Percentiles rank a stretch among this genome's conserved stretches.
Evolutionary conservation across 1,140 invertebrate genomes (phyloP).

Genomic region (Drosophila sp.): DNA sequence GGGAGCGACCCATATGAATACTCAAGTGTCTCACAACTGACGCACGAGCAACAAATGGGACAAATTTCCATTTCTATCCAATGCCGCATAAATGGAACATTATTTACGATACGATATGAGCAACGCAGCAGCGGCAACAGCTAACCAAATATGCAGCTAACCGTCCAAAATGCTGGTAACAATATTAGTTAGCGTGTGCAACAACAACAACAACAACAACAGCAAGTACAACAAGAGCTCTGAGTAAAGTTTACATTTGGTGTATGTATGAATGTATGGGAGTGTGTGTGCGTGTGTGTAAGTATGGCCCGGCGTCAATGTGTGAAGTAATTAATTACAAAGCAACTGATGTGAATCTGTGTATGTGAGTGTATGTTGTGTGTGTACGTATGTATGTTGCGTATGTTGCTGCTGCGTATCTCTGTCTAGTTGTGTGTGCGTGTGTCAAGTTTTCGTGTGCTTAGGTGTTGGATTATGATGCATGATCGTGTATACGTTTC

Average conservation of each 20-base stretch:
- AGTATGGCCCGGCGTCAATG: slow-evolving; percentile 71
- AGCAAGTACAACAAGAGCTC: slow-evolving; percentile 34
- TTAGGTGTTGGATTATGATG: slow-evolving; percentile 79
- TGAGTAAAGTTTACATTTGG: slow-evolving; percentile 71
- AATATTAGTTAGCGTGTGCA: slow-evolving; percentile 47
- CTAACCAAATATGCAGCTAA: slow-evolving; percentile 81
- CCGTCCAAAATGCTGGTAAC: slow-evolving; percentile 79
- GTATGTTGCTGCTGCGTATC: slow-evolving; percentile 26
- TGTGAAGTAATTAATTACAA: slow-evolving; percentile 84
- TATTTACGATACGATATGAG: slow-evolving; percentile 78
- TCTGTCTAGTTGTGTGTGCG: slow-evolving; percentile 32
- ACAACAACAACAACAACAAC: slow-evolving; percentile 23
- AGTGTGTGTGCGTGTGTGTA: slow-evolving; percentile 48
- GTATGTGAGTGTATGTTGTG: slow-evolving; percentile 37
- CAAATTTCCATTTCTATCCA: slow-evolving; percentile 83
- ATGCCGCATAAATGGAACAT: slow-evolving; percentile 81
- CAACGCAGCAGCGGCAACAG: slow-evolving; percentile 52
- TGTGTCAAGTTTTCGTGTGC: slow-evolving; percentile 50
- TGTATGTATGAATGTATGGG: slow-evolving; percentile 37
- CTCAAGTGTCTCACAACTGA: slow-evolving; percentile 72
- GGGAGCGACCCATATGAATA: slow-evolving; percentile 72
- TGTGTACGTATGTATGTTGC: slow-evolving; percentile 10
- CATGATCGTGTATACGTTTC: slow-evolving; percentile 72
- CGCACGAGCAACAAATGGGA: slow-evolving; percentile 76
- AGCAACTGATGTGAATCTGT: slow-evolving; percentile 80